Evolutionary conservation across 2,888 invertebrate genomes (phyloP), one percentile per base, ranked within the genome.

Genomic region (Romanomermis culicivorax): DNA sequence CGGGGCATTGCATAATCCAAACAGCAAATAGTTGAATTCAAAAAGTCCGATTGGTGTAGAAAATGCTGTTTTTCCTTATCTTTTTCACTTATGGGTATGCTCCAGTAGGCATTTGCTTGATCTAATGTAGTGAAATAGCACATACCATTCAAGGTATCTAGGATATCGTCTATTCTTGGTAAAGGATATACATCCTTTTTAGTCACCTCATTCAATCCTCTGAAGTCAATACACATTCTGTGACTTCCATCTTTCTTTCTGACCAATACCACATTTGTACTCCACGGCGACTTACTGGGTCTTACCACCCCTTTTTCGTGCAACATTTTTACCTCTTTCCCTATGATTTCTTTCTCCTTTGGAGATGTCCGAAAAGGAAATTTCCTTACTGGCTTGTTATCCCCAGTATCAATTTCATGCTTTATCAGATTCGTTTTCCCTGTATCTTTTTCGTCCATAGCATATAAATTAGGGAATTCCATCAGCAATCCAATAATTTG

Each of bases 201-300:
- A 14, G 59, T 58, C 11, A 59, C 56, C 2, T 11, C 43, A 55
- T 61, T 62, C 2, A 63, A 36, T 1, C 53, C 20, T 30, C 62
- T 24, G 52, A 59, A 63, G 53, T 62, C 61, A 14, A 61, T 53
- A 49, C 62, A 62, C 7, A 59, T 60, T 52, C 57, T 58, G 49
- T 27, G 57, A 17, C 47, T 48, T 29, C 58, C 62, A 52, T 63
- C 58, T 54, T 64, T 65, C 59, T 68, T 70, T 23, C 59, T 60
- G 1, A 67, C 66, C 1, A 70, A 49, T 4, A 68, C 64, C 3
- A 67, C 60, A 1, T 67, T 67, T 1, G 64, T 60, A 11, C 63
- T 59, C 65, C 65, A 70, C 1, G 68, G 66, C 29, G 62, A 63
- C 2, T 55, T 57, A 2, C 64, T 64, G 2, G 58, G 63, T 29